Evolutionary conservation across 2,888 invertebrate genomes (phyloP), one percentile per base, ranked within the genome.

Genomic region (Cryptocheilus praepositus): DNA sequence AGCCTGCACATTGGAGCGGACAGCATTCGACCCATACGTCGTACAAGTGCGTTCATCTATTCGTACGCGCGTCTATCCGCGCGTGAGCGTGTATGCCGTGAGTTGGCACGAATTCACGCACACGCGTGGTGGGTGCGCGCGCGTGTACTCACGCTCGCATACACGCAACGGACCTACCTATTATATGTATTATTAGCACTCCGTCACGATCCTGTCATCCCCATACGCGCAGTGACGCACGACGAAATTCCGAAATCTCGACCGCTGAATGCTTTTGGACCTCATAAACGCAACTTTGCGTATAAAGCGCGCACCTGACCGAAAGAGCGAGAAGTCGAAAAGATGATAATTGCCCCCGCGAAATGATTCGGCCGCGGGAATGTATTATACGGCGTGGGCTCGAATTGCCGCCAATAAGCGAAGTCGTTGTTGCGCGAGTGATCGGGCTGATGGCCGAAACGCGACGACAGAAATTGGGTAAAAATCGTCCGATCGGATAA

Each of bases 131-230:
- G 15, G 18, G 13, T 43, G 45, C 51, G 28, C 75, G 53, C 45
- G 63, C 54, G 60, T 70, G 53, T 64, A 61, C 64, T 57, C 51
- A 58, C 53, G 70, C 67, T 45, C 61, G 36, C 60, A 49, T 60
- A 64, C 61, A 58, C 36, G 22, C 46, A 7, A 36, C 60, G 61
- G 53, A 51, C 57, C 59, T 44, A 74, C 76, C 80, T 70, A 81
- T 81, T 83, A 80, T 81, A 80, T 76, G 81, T 81, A 84, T 83
- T 83, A 84, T 84, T 81, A 84, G 83, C 83, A 84, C 83, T 84
- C 76, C 79, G 84, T 84, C 83, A 84, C 78, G 74, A 58, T 69
- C 77, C 83, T 83, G 83, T 84, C 83, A 84, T 71, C 73, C 66
- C 75, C 84, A 84, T 66, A 73, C 74, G 79, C 78, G 69, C 76